Percentiles rank a stretch among this genome's conserved stretches.
These are phyloP conservation scores for Xanthorhoe designata DNA, from an alignment of 2,888 invertebrate species.

Conservation along the genomic window DNA sequence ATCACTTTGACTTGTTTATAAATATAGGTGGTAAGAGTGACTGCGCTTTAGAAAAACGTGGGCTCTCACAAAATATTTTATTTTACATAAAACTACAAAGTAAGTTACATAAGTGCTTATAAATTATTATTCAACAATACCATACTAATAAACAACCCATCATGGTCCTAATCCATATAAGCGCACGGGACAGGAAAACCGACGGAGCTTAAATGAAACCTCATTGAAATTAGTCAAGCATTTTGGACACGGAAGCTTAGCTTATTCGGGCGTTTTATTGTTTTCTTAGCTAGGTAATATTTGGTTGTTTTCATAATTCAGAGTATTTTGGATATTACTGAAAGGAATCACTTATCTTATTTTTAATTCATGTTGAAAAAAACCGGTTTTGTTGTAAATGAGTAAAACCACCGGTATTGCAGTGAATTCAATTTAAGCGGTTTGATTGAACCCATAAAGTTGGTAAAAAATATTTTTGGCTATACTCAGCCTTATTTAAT, in stretches of 20 bases:
- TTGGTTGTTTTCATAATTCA: neutral
- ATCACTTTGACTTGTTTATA: no score
- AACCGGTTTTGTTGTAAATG: neutral
- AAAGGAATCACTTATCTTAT: no score
- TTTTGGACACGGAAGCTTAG: conserved; percentile 3
- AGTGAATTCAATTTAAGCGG: no score
- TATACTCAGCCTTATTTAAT: neutral
- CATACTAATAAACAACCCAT: neutral
- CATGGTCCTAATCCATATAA: neutral
- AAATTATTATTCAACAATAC: neutral
- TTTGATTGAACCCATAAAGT: neutral
- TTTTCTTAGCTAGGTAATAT: neutral
- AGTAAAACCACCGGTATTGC: no score
- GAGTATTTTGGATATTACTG: no score
- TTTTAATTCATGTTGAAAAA: neutral
- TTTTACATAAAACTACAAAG: no score
- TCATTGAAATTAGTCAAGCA: conserved; percentile 7
- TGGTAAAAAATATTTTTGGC: neutral
- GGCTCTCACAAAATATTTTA: no score
- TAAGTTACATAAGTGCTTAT: no score
- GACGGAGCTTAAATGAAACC: conserved; percentile 1
- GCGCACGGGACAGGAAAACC: conserved; percentile 3
- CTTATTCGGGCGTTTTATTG: conserved; percentile 3
- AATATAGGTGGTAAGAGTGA: no score
- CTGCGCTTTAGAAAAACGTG: no score